These are phyloP conservation scores for Busseola fusca DNA, from an alignment of 2,888 invertebrate species.

Conservation along the genomic window DNA sequence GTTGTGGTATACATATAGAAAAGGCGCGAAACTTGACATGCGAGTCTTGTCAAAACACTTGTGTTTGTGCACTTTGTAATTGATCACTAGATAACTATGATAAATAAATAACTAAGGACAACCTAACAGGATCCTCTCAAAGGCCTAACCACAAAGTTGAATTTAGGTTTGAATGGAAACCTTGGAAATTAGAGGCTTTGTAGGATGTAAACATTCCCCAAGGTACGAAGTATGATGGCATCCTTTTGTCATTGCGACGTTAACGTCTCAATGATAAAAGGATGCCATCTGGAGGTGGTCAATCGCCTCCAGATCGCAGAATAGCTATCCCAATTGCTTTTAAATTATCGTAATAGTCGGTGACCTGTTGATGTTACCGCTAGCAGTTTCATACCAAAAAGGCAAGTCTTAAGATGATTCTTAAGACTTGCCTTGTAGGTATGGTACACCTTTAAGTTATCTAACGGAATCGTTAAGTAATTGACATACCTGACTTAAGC, in stretches of 20 bases:
- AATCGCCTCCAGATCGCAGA: slow-evolving; percentile 13
- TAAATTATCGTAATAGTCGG: slow-evolving; percentile 15
- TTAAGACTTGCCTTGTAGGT: not conserved
- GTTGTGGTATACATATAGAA: slow-evolving; percentile 23
- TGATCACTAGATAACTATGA: not conserved
- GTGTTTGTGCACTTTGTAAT: not conserved
- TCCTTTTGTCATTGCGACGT: not conserved
- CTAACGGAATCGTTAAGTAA: not conserved
- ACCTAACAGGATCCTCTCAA: not conserved
- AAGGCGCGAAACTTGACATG: slow-evolving; percentile 1
- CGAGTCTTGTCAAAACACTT: slow-evolving; percentile 4
- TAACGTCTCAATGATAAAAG: no score
- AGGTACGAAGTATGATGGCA: not conserved
- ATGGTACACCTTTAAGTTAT: not conserved
- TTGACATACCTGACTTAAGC: slow-evolving; percentile 92
- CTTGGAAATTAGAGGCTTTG: not conserved
- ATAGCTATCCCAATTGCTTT: slow-evolving; percentile 15
- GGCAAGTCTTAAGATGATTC: no score
- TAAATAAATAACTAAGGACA: not conserved
- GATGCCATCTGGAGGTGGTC: no score
- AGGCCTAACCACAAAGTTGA: not conserved
- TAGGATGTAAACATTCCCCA: not conserved
- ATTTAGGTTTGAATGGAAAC: not conserved
- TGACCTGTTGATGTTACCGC: not conserved
- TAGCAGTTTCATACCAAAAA: not conserved